Evolutionary conservation across 35 echinoderm and acorn worm species (phyloP), one percentile per base, ranked within the genome.

Genomic region (Holothuria glaberrima): DNA sequence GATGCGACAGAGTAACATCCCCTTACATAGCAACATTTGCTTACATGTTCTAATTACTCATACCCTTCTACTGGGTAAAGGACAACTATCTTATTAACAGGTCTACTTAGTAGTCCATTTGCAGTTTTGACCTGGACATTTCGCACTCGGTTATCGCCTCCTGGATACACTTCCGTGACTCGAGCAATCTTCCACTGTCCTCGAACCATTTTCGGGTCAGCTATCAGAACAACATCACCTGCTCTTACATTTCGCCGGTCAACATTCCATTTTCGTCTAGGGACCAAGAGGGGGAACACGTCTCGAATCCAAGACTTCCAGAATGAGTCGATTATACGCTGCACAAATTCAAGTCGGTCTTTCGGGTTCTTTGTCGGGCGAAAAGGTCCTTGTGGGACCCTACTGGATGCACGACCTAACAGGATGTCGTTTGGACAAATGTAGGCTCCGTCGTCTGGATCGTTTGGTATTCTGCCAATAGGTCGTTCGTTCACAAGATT

Each of bases 401-500:
- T 59, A 74, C 80, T 86, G 31, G 90, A 69, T 19, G 77, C 48
- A 7, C 77, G 74, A 1, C 89, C 74, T 12, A 91, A 21, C 5
- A 91, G 59, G 18, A 91, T 86, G 58, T 94, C 93, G 61, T 94
- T 91, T 1, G 93, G 89, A 50, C 88, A 62, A 16, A 94, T 26
- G 35, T 94, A 94, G 7, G 28, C 7, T 3, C 73, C 89, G 91
- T 94, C 93, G 38, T 94, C 93, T 89, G 93, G 90, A 32, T 94
- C 93, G 20, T 88, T 91, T 0, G 90, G 89, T 36, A 94, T 30
- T 64, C 93, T 65, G 6, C 89, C 90, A 32, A 91, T 94, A 5
- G 93, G 93, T 33, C 84, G 67, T 74, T 92, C 67, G 33, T 94
- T 92, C 2, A 94, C 93, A 7, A 92, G 75, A 89, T 92, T 85